A percentile compares a stretch with the other conserved stretches of the same genome.
phyloP scores from a whole-genome alignment of 2,113 vertebrate species.

The Monopterus albus region DNA sequence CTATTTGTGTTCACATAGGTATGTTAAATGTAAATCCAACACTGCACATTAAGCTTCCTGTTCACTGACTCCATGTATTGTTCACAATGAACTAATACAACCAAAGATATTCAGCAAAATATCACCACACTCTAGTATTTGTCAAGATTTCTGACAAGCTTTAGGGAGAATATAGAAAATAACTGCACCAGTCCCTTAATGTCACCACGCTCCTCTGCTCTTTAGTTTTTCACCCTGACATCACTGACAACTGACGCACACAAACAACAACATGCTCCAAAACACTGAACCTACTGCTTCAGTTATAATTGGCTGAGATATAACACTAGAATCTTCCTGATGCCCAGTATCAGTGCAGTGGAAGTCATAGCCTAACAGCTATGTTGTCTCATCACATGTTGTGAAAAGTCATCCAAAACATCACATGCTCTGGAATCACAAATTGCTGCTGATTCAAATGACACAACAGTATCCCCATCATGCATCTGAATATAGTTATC shows the following conservation, averaged over 20 bases:
- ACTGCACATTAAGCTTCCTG: background rate
- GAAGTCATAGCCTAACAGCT: too few species aligned
- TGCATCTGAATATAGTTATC: constrained; percentile 67
- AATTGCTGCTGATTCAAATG: constrained; percentile 32
- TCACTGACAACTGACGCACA: background rate
- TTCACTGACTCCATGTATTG: background rate
- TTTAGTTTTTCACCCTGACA: background rate
- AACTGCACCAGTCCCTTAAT: background rate
- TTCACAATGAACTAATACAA: background rate
- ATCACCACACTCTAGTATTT: background rate
- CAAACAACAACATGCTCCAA: background rate
- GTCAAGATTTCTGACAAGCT: background rate
- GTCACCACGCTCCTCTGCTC: background rate
- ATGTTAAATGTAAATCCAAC: constrained; percentile 4
- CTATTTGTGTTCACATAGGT: too few species aligned
- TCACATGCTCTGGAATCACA: background rate
- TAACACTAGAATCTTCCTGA: background rate
- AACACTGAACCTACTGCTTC: background rate
- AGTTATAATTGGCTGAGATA: background rate
- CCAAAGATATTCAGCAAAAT: background rate
- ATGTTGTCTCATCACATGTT: background rate
- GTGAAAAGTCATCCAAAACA: constrained; percentile 12
- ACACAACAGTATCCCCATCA: constrained; percentile 22
- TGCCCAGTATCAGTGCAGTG: too few species aligned
- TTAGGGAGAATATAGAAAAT: background rate